These are phyloP conservation scores for Ovis aries DNA, from an alignment of 2,113 vertebrate species.

Conservation along the genomic window ARS-UI_Ramb_v3.0 NC_056056.1:110960001-110960500, in stretches of 20 bases:
- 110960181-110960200: not conserved
- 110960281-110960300: not conserved
- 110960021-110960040: not conserved
- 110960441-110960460: no score
- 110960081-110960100: not conserved
- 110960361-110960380: not conserved
- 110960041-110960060: not conserved
- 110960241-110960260: not conserved
- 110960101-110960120: not conserved
- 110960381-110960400: not conserved
- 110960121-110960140: conserved; percentile 10
- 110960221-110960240: not conserved
- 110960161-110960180: not conserved
- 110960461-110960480: not conserved
- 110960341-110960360: not conserved
- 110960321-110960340: not conserved
- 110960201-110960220: not conserved
- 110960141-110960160: not conserved
- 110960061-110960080: not conserved
- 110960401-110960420: not conserved
- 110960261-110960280: not conserved
- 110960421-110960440: not conserved
- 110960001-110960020: not conserved
- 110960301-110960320: not conserved
- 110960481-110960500: not conserved